phyloP scores from a whole-genome alignment of 2,888 invertebrate genomes.

The Microdon myrmicae region DNA sequence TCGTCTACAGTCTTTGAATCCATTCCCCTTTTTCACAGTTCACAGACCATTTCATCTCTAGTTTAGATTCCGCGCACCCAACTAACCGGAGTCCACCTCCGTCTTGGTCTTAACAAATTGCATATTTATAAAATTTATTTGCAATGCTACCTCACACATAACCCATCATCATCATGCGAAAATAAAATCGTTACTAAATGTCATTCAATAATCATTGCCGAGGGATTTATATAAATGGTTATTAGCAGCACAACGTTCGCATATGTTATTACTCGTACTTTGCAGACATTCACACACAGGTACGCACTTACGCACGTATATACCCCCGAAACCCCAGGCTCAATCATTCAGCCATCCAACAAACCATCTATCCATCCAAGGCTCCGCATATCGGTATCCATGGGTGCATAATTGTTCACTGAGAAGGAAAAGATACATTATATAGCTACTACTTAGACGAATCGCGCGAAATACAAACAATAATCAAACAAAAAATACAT shows the following conservation, averaged over 20 bases:
- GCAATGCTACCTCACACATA: conserved; percentile 50
- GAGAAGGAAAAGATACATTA: conserved; percentile 44
- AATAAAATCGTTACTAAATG: conserved; percentile 52
- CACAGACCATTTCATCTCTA: no score
- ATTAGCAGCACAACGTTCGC: conserved; percentile 48
- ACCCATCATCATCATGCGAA: conserved; percentile 49
- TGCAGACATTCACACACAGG: not conserved
- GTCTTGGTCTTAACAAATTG: conserved; percentile 23
- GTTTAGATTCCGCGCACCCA: no score
- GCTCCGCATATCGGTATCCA: conserved; percentile 9
- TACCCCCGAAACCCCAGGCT: no score
- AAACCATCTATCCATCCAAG: conserved; percentile 11
- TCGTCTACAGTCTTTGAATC: no score
- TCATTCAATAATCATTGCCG: conserved; percentile 46
- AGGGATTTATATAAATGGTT: conserved; percentile 51
- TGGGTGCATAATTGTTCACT: conserved; percentile 32
- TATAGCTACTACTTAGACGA: conserved; percentile 10
- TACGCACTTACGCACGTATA: no score
- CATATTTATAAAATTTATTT: conserved; percentile 48
- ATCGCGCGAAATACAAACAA: not conserved
- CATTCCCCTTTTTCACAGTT: no score
- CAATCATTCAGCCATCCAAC: not conserved
- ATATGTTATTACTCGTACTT: conserved; percentile 30
- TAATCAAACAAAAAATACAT: conserved; percentile 10
- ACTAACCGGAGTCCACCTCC: no score